Percentiles rank a stretch among this genome's conserved stretches.
Evolutionary conservation across 2,797 vertebrate species (phyloP).

Genomic region (Syncerus caffer): DNA sequence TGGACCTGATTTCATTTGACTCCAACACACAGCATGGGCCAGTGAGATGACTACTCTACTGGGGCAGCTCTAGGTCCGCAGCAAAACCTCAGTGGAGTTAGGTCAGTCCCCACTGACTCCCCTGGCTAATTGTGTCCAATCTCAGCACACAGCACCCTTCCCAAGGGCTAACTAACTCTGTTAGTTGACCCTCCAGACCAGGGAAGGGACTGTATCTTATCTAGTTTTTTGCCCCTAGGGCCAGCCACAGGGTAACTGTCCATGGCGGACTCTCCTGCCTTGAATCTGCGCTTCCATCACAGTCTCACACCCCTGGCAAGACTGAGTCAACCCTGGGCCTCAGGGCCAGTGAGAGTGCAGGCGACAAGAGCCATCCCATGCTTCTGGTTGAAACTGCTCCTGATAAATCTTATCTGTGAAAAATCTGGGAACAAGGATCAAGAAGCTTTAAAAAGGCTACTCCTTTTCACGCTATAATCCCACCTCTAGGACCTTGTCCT

Average conservation of each 20-base stretch:
- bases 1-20: not conserved
- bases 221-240: not conserved
- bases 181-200: not conserved
- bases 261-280: not conserved
- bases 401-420: conserved; percentile 1
- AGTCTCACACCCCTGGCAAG: not conserved
- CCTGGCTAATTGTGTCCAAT: not conserved
- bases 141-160: not conserved
- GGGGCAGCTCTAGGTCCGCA: not conserved
- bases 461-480: not conserved
- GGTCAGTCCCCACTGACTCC: not conserved
- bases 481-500: not conserved
- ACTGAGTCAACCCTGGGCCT: not conserved
- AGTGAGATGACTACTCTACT: not conserved
- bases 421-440: not conserved
- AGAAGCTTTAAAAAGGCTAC: not conserved
- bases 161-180: not conserved
- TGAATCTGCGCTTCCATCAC: not conserved
- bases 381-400: not conserved
- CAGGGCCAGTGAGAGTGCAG: not conserved
- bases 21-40: not conserved
- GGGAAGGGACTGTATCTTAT: not conserved
- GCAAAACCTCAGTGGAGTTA: not conserved
- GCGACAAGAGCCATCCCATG: not conserved
- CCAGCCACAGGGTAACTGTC: not conserved